Percentiles rank a stretch among this genome's conserved stretches.
These are phyloP conservation scores for Disparrhopalites patrizii DNA, from an alignment of 2,888 invertebrate species.

Conservation along the genomic window DNA sequence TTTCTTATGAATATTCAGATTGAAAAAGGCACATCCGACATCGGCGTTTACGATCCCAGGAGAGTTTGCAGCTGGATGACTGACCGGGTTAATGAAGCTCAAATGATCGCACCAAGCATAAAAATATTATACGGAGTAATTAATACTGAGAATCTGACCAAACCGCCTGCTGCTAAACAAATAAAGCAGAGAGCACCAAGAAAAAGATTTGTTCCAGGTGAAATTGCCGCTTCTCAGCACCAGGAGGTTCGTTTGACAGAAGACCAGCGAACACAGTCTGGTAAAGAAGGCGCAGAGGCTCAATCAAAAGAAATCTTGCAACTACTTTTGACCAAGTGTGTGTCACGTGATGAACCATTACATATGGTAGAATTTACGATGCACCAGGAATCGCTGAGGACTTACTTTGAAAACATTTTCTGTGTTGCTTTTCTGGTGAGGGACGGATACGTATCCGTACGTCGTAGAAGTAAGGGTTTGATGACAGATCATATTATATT, in stretches of 20 bases:
- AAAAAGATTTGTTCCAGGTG: conserved; percentile 7
- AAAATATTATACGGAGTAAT: neutral
- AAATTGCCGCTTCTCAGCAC: conserved; percentile 25
- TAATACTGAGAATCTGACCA: neutral
- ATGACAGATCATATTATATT: neutral
- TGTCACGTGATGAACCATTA: neutral
- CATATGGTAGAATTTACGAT: conserved; percentile 31
- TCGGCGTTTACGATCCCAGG: neutral
- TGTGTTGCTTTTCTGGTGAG: conserved; percentile 36
- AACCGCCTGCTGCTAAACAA: neutral
- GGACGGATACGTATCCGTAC: conserved; percentile 32
- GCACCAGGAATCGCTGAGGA: conserved; percentile 26
- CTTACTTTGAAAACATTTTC: conserved; percentile 32
- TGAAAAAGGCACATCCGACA: neutral
- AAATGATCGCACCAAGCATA: neutral
- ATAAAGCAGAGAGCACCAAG: neutral
- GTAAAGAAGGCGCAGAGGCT: conserved; percentile 25
- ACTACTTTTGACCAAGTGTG: conserved; percentile 17
- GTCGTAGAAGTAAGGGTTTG: conserved; percentile 9
- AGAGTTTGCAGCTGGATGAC: neutral
- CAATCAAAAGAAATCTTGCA: conserved; percentile 27
- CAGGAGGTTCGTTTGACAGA: conserved; percentile 25
- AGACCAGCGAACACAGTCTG: neutral
- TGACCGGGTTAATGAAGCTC: neutral
- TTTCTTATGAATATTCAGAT: no score